phyloP scores from a whole-genome alignment of 2,888 invertebrate species.

The Synergus gifuensis region DNA sequence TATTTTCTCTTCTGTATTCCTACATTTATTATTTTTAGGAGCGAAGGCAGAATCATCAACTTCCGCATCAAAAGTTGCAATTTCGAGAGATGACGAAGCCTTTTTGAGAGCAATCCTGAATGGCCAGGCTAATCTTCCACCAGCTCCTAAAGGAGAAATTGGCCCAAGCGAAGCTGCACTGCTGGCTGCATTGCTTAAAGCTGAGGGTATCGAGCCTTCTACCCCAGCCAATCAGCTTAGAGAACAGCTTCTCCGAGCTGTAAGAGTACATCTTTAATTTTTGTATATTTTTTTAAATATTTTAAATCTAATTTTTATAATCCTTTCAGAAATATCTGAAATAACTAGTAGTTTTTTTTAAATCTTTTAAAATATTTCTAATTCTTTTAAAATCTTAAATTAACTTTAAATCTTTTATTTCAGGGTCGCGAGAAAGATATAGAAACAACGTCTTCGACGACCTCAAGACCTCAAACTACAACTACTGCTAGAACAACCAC shows the following conservation, averaged over 20 bases:
- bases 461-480: slow-evolving; percentile 54
- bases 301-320: background rate
- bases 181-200: slow-evolving; percentile 84
- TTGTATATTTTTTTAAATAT: too few species aligned
- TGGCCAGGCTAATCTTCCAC: slow-evolving; percentile 62
- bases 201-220: slow-evolving; percentile 86
- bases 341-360: too few species aligned
- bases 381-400: background rate
- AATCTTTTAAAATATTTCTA: background rate
- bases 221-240: slow-evolving; percentile 82
- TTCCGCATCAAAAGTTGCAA: slow-evolving; percentile 13
- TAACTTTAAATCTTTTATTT: background rate
- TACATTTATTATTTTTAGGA: background rate
- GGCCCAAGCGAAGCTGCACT: slow-evolving; percentile 82
- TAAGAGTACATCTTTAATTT: slow-evolving; percentile 77
- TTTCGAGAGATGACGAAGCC: slow-evolving; percentile 64
- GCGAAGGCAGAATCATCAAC: slow-evolving; percentile 17
- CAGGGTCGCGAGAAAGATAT: slow-evolving; percentile 45
- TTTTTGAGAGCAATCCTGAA: slow-evolving; percentile 68
- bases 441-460: slow-evolving; percentile 44
- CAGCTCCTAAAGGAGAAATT: slow-evolving; percentile 60
- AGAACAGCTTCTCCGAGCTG: slow-evolving; percentile 81
- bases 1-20: too few species aligned
- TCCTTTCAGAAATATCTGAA: background rate
- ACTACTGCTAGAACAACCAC: slow-evolving; percentile 61